These are phyloP conservation scores for Papilio machaon DNA, from an alignment of 1,140 invertebrate species.

Conservation along the genomic window DNA sequence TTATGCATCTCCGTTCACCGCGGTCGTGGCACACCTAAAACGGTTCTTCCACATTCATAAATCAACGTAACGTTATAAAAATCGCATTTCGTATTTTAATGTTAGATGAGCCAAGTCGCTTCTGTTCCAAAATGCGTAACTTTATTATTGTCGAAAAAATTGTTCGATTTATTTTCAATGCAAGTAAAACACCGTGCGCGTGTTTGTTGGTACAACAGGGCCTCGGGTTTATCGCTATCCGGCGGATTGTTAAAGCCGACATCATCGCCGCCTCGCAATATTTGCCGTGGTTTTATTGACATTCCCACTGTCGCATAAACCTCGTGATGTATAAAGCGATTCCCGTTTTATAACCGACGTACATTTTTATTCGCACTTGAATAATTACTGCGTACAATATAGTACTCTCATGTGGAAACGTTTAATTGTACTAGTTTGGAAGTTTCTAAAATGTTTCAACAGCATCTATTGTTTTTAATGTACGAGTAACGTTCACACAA, in stretches of 20 bases:
- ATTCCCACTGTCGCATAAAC: conserved; percentile 24
- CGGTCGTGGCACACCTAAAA: neutral
- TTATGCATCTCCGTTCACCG: neutral
- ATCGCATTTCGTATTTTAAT: neutral
- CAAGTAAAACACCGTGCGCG: neutral
- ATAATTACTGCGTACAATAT: neutral
- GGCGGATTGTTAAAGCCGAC: conserved; percentile 14
- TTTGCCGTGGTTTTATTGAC: conserved; percentile 15
- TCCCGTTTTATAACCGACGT: conserved; percentile 24
- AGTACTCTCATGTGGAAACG: neutral
- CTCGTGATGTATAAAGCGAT: conserved; percentile 24
- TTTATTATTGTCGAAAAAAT: conserved; percentile 18
- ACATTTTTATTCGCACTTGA: conserved; percentile 17
- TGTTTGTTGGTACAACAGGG: conserved; percentile 25
- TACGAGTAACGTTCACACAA: neutral
- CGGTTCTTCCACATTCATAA: neutral
- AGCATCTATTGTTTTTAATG: neutral
- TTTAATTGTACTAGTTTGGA: neutral
- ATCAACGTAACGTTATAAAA: neutral
- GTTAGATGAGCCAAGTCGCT: neutral
- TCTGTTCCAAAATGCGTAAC: neutral
- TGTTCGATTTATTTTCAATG: conserved; percentile 15
- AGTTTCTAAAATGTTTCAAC: neutral
- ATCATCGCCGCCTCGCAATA: conserved; percentile 21
- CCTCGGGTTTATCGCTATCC: conserved; percentile 22